A percentile compares a stretch with the other conserved stretches of the same genome.
Conservation (phyloP, 2,797 vertebrate species). For the Buphagus erythrorhynchus region DNA sequence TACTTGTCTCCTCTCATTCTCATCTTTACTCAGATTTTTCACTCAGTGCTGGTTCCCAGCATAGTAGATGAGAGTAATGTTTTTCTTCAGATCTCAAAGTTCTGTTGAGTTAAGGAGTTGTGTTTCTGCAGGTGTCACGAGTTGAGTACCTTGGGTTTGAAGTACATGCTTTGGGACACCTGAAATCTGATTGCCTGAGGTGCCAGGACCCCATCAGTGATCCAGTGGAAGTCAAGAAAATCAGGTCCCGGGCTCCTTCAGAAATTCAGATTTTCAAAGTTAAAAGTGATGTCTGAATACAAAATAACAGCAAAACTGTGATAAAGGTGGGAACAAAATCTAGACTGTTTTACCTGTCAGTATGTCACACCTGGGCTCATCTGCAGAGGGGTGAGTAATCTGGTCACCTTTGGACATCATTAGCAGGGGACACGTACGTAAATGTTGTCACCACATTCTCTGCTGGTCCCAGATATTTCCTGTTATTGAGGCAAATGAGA, state of each 20-base stretch:
- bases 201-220: neutral
- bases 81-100: neutral
- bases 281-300: neutral
- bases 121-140: neutral
- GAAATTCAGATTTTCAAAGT: neutral
- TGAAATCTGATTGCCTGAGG: neutral
- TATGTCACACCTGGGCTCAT: neutral
- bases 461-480: neutral
- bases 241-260: neutral
- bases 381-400: neutral
- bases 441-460: fast-evolving
- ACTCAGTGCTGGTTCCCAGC: neutral
- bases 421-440: neutral
- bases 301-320: neutral
- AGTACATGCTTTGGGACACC: neutral
- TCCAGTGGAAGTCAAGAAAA: neutral
- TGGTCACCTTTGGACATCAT: neutral
- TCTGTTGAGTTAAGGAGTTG: neutral
- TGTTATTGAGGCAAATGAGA: neutral
- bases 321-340: neutral
- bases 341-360: neutral
- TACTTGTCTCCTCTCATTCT: conserved; percentile 40
- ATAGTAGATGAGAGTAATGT: neutral
- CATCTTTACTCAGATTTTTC: neutral
- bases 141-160: neutral